Base-by-base conservation (phyloP, 2,797 vertebrate species). In the Nasua narica region DNA sequence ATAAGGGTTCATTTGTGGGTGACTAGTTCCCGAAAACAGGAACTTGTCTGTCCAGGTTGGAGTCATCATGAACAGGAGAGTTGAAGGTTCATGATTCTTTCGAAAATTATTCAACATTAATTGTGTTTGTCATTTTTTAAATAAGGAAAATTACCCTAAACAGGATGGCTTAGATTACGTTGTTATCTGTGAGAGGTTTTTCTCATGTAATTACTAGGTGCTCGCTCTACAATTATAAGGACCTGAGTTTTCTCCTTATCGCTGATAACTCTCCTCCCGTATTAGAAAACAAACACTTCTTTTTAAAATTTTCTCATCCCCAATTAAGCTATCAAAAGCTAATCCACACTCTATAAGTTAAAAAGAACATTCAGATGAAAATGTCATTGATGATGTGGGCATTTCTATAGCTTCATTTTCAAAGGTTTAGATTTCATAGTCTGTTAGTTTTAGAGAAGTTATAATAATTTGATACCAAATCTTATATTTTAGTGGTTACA, bases 101-200 rank as follows among this genome's bases (percentile, higher is more conserved):
- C 7, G 21, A 88, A 96, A 89, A 43, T 67, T 72, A 46, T 74
- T 74, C 86, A 43, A 52, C 40, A 18, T 65, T 65, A 77, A 60
- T 67, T 84, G 62, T 91, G 69, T 87, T 67, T 91, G 84, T 62
- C 52, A 91, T 23, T 94, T 93, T 92, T 90, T 94, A 76, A 94
- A 81, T 65, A 91, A 40, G 58, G 70, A 91, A 92, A 93, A 90
- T 91, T n/a, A 87, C 72, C 52, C 50, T 46, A 37, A 52, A n/a
- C 52, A 52, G 58, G 52, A 46, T 7, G 69, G 78, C 70, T 94
- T 92, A 9, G 8, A 60, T 96, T 89, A 35, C 56, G n/a, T 16
- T 90, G 78, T 92, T 96, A 82, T 93, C 67, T 90, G 13, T 67
- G 74, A 95, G 85, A 96, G 52, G 32, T 11, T 96, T 91, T 89